Evolutionary conservation across 1,140 invertebrate species (phyloP), one percentile per base, ranked within the genome.

Genomic region (Camponotus floridanus): DNA sequence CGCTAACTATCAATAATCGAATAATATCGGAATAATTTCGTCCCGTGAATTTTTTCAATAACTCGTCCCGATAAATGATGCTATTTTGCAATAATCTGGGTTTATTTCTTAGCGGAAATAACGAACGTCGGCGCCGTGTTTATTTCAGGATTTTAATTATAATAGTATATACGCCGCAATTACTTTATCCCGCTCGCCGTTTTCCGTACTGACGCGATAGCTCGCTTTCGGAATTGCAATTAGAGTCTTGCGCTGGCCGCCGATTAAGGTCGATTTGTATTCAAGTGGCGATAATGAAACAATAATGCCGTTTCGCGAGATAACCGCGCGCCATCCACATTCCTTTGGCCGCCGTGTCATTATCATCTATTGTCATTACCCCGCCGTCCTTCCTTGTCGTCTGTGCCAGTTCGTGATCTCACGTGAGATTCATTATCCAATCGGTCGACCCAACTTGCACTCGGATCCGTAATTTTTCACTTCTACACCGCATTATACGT

Each of bases 401-500:
- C 0, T 51, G 48, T 87, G 86, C 64, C 86, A 87, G 70, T 45
- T 36, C 42, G 79, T 51, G 78, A 88, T 87, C 87, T 74, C 74
- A 84, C 86, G 87, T 71, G 86, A 87, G 87, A 76, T 87, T 88
- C 87, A 87, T 88, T 88, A 87, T 88, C 71, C 78, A 88, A 88
- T 88, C 31, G 74, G 45, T 65, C 67, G 74, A 70, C 26, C n/a
- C 26, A 15, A 26, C 13, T 21, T 45, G 11, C 26, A 13, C 67
- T 74, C 31, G 42, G 68, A 83, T 62, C 68, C 31, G 39, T 64
- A 83, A 83, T 83, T 83, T 73, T 83, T 83, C 26, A 62, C 51
- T 71, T 81, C 65, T 71, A 39, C 48, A 39, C 18, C 55, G 13
- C 13, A 48, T 83, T 70, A 39, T 2, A n/a, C 39, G 13, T 31